These are phyloP conservation scores for Colaptes auratus DNA, from an alignment of 2,113 vertebrate genomes.

Conservation along the genomic window DNA sequence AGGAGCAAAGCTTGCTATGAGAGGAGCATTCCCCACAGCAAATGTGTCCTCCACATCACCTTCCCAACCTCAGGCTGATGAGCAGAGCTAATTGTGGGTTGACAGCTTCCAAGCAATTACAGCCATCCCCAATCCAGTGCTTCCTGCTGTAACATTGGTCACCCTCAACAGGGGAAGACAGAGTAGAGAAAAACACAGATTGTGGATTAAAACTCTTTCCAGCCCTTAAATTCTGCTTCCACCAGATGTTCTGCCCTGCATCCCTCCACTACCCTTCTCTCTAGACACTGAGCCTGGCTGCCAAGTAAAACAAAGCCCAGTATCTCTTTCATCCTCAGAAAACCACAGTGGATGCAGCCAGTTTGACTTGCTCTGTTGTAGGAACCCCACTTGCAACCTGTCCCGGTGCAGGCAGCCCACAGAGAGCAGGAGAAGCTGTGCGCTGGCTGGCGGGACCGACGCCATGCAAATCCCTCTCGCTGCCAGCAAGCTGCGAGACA, in stretches of 20 bases:
- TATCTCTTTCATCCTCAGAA: conserved; percentile 11
- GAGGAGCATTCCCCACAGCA: neutral
- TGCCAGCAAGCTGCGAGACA: neutral
- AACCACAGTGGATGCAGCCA: conserved; percentile 12
- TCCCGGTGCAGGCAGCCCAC: neutral
- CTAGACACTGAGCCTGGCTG: neutral
- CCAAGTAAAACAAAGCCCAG: neutral
- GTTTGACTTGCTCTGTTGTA: conserved; percentile 48
- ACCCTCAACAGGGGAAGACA: neutral
- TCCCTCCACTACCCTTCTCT: neutral
- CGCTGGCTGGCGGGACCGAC: neutral
- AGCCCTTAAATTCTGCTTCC: neutral
- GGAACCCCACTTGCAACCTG: conserved; percentile 15
- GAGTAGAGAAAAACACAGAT: neutral
- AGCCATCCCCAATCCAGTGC: neutral
- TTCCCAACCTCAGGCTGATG: neutral
- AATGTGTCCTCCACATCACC: neutral
- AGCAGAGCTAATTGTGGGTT: neutral
- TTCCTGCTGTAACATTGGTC: neutral
- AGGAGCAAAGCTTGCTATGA: neutral
- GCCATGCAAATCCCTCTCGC: conserved; percentile 31
- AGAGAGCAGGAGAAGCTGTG: neutral
- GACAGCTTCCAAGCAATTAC: neutral
- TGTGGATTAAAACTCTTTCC: neutral
- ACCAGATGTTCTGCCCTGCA: neutral